These are phyloP conservation scores for Galerucella nymphaeae DNA, from an alignment of 2,888 invertebrate species.

Conservation along the genomic window DNA sequence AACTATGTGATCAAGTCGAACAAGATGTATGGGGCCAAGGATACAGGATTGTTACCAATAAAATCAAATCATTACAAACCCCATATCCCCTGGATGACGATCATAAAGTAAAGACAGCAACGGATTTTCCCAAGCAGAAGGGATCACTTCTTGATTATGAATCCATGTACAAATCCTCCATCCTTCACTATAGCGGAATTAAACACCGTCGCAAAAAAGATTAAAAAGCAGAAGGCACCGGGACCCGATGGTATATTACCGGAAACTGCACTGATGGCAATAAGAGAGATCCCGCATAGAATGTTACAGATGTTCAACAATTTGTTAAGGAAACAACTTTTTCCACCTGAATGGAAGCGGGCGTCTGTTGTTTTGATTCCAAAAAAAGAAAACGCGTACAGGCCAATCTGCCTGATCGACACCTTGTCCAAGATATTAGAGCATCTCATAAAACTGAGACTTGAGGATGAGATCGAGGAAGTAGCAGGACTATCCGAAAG, in stretches of 20 bases:
- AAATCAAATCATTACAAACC: neutral
- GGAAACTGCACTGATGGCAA: neutral
- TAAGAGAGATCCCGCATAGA: neutral
- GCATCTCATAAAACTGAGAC: conserved; percentile 18
- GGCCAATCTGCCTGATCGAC: conserved; percentile 16
- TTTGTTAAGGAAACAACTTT: too few relatives aligned
- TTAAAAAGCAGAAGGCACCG: neutral
- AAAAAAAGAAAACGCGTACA: neutral
- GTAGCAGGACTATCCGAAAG: conserved; percentile 13
- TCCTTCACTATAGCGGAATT: conserved; percentile 15
- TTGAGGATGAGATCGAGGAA: conserved; percentile 26
- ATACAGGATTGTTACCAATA: conserved; percentile 6
- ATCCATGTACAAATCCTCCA: neutral
- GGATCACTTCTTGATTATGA: neutral
- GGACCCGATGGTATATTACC: conserved; percentile 10
- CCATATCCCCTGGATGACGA: conserved; percentile 10
- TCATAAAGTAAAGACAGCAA: neutral
- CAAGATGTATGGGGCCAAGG: conserved; percentile 8
- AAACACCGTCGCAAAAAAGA: neutral
- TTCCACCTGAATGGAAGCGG: too few relatives aligned
- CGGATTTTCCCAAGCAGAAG: conserved; percentile 22
- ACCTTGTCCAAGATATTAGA: conserved; percentile 30
- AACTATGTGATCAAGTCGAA: too few relatives aligned
- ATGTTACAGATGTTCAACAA: too few relatives aligned
- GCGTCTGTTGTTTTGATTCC: conserved; percentile 14